Evolutionary conservation across 2,113 vertebrate species (phyloP), one percentile per base, ranked within the genome.

Genomic region (Myotis lucifugus): DNA sequence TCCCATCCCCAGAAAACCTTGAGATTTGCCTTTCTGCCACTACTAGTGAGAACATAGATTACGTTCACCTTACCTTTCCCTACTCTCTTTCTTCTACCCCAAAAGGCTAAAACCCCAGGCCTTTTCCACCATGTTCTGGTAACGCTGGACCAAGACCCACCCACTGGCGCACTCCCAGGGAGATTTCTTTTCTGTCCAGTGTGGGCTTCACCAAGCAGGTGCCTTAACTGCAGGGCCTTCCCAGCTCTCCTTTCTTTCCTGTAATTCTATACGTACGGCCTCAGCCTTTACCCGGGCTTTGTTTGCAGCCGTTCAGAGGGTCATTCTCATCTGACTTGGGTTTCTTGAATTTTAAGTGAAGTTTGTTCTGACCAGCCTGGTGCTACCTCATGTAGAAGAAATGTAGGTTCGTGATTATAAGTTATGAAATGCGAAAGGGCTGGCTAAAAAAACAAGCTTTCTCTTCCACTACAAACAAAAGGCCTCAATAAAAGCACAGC

Each of bases 321-420:
- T 42, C 81, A 25, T 95, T 96, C 87, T 97, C 83, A 95, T 97
- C 83, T 88, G 74, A 72, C 40, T 1, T 59, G 4, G 40, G 59
- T 50, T 40, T 46, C 74, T 74, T 94, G 87, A 84, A 97, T 96
- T 95, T 94, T 93, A 94, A 97, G 56, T 74, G 90, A 88, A 34
- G 48, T 82, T 74, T 86, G 90, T 79, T 94, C 93, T 77, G 32
- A 69, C 83, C 5, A 6, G 69, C 86, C 82, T 52, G 61, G 40
- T 34, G 1, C 88, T 32, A 37, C 74, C 82, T 66, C 85, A 88
- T 12, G 4, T 48, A 29, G 59, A 84, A 61, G 87, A 92, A 96
- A 59, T 15, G 34, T 76, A 88, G 85, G 29, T 72, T 70, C 14
- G 0, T 32, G 10, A 61, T 50, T 50, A 1, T 81, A 69, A 54